phyloP scores from a whole-genome alignment of 2,797 vertebrate genomes.

The Paguma larvata region DNA sequence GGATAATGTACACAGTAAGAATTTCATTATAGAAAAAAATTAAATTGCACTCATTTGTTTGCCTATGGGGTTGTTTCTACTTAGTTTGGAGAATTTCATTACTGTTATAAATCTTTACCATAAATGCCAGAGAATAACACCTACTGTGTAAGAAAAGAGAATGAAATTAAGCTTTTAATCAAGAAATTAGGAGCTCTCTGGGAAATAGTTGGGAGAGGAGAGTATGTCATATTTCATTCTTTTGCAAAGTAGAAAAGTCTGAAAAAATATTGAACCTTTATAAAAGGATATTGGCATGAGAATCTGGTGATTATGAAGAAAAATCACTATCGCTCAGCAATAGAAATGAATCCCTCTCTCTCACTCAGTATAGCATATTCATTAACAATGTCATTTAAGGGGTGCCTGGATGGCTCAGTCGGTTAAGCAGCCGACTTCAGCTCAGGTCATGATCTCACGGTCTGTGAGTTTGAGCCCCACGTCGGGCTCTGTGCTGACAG shows the following conservation, averaged over 20 bases:
- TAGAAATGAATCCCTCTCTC: not conserved
- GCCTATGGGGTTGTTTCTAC: slow-evolving; percentile 35
- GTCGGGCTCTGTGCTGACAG: no score
- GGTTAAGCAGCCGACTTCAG: no score
- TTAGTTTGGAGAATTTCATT: slow-evolving; percentile 54
- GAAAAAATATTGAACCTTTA: not conserved
- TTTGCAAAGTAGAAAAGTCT: slow-evolving; percentile 37
- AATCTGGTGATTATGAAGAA: slow-evolving; percentile 19
- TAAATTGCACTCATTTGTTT: slow-evolving; percentile 60
- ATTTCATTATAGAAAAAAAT: slow-evolving; percentile 57
- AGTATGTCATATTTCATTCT: slow-evolving; percentile 36
- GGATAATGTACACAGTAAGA: slow-evolving; percentile 1
- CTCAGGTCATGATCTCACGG: no score
- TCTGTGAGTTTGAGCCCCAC: no score
- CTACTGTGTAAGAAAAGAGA: slow-evolving; percentile 50
- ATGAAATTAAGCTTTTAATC: slow-evolving; percentile 70
- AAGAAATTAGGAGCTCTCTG: slow-evolving; percentile 66
- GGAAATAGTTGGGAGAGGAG: slow-evolving; percentile 38
- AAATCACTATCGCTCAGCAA: not conserved
- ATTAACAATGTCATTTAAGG: not conserved
- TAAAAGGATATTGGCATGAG: not conserved
- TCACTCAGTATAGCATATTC: not conserved
- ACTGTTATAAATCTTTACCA: slow-evolving; percentile 64
- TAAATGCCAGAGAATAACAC: slow-evolving; percentile 65
- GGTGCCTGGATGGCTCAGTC: no score